Base-by-base conservation (phyloP, 2,888 invertebrate genomes). In the Schizaphis graminum region DNA sequence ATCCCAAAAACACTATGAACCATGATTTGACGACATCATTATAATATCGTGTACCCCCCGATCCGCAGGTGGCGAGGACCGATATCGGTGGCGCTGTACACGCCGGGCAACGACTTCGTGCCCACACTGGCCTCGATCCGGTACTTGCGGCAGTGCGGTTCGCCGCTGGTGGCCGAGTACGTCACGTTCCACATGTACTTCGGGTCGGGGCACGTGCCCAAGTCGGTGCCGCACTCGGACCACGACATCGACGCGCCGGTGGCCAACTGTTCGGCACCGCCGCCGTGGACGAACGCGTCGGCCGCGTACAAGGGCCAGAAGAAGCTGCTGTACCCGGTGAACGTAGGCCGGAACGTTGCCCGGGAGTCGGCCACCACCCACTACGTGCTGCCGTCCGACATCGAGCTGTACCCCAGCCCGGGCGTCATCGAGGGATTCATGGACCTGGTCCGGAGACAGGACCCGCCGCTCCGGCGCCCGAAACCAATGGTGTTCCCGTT, bases 141-240 rank as follows among this genome's bases (percentile, higher is more conserved):
- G 95, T 98, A 98, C 96, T 96, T 98, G 94, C 97, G 98, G 94
- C 97, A 97, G 95, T 98, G 98, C 96, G 96, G 96, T 95, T 96
- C 96, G 95, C 97, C 97, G 89, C 96, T 98, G 95, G 97, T 99
- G 95, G 97, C 97, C 94, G 97, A 98, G 95, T 97, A 97, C 95
- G 98, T 98, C 96, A 98, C 98, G 95, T 98, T 99, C 96, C 98
- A 99, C 96, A 96, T 99, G 93, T 98, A 98, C 96, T 98, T 98
- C 96, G 97, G 98, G 95, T 97, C 97, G 95, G 98, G 98, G 95
- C 98, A 98, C 96, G 97, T 98, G 96, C 98, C 98, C 94, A 97
- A 97, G 96, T 91, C 47, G 61, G 94, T 95, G 84, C 95, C 95
- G 49, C 94, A 94, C 91, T 35, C 94, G 91, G 92, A 94, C 28